These are phyloP conservation scores for Erythrocercus mccallii DNA, from an alignment of 2,113 vertebrate species.

Conservation along the genomic window DNA sequence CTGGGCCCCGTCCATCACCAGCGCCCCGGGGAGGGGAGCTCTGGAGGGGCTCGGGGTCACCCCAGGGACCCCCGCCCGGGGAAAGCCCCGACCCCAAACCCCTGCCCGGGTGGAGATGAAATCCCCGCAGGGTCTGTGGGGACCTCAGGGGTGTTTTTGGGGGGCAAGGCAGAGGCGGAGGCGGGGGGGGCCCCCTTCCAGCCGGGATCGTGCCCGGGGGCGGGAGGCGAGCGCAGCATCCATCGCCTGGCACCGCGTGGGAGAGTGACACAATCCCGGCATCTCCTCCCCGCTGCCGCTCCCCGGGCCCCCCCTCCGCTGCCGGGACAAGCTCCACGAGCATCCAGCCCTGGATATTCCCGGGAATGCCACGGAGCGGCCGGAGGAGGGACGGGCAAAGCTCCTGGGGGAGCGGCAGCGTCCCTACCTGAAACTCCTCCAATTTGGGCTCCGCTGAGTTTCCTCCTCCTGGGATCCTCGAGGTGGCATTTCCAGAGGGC, in stretches of 20 bases:
- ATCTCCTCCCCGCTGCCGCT: neutral
- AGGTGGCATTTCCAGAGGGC: neutral
- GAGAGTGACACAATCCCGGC: neutral
- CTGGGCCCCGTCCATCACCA: neutral
- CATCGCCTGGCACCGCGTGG: neutral
- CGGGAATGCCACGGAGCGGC: rapidly evolving
- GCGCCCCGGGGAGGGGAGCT: neutral
- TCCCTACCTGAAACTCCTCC: neutral
- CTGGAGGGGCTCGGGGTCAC: neutral
- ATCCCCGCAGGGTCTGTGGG: rapidly evolving
- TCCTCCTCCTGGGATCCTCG: rapidly evolving
- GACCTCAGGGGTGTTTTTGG: neutral
- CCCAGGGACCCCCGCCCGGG: neutral
- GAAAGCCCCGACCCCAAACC: too few species aligned
- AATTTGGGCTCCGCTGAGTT: rapidly evolving
- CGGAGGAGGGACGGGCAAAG: neutral
- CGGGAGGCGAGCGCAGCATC: neutral
- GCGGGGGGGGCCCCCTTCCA: neutral
- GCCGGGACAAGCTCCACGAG: rapidly evolving
- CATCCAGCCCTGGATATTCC: neutral
- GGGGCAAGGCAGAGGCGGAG: neutral
- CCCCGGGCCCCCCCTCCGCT: neutral
- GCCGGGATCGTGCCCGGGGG: neutral
- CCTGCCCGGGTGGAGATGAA: neutral
- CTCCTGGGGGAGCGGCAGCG: neutral